Conservation (phyloP, 2,888 invertebrate species). For the Heterodera filipjevi region DNA sequence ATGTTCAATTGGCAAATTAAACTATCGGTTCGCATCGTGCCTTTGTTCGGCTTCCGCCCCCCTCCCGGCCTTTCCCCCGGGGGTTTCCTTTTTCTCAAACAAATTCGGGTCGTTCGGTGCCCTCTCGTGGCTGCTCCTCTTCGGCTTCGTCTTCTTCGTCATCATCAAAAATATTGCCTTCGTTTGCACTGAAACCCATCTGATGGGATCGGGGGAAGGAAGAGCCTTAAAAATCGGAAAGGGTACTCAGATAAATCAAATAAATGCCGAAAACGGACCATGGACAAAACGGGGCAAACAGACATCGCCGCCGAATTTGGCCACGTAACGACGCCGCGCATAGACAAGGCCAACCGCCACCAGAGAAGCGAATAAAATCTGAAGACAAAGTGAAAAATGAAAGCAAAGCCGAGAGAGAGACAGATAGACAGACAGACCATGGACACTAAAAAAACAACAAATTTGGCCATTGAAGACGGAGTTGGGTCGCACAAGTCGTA, state of each 20-base stretch:
- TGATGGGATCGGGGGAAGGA: background rate
- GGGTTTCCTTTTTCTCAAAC: background rate
- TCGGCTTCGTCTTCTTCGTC: background rate
- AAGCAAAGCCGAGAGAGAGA: background rate
- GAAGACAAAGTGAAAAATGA: background rate
- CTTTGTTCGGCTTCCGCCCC: background rate
- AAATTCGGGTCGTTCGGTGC: background rate
- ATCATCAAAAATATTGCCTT: background rate
- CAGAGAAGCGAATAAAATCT: constrained; percentile 10
- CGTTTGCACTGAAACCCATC: background rate
- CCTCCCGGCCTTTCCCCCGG: no score
- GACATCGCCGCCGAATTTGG: background rate
- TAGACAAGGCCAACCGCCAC: constrained; percentile 4
- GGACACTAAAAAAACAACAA: constrained; percentile 24
- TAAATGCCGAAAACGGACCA: background rate
- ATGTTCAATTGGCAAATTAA: background rate
- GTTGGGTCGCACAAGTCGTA: constrained; percentile 23
- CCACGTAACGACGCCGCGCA: background rate
- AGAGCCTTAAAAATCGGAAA: background rate
- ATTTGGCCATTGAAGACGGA: background rate
- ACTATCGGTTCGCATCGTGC: background rate
- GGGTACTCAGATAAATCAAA: background rate
- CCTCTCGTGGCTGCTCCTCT: background rate
- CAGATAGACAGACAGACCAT: constrained; percentile 8
- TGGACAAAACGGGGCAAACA: background rate